Evolutionary conservation across 2,797 vertebrate species (phyloP).

Genomic region (Catamblyrhynchus diadema): DNA sequence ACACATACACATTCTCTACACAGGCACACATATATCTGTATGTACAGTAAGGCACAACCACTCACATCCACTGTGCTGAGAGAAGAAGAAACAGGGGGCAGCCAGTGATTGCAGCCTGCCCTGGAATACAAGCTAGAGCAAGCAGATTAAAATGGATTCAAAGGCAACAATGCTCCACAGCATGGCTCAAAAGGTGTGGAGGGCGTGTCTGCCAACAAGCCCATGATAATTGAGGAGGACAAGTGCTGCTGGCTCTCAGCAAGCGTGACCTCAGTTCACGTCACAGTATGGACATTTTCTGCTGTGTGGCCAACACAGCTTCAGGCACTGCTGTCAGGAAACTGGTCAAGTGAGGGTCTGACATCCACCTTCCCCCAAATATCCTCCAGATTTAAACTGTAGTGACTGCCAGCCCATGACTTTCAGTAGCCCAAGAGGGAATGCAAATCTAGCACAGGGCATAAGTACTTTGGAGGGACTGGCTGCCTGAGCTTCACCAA

Average conservation of each 20-base stretch:
- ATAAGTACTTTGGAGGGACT: neutral
- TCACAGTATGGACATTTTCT: neutral
- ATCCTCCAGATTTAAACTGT: neutral
- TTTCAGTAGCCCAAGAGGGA: neutral
- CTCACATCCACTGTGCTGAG: neutral
- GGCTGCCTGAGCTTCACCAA: neutral
- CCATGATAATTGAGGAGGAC: fast-evolving
- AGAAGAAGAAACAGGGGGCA: conserved; percentile 9
- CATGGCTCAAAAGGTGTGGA: neutral
- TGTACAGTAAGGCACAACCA: conserved; percentile 18
- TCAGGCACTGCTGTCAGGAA: neutral
- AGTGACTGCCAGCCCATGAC: neutral
- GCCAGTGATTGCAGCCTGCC: neutral
- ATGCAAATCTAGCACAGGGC: neutral
- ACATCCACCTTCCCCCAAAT: neutral
- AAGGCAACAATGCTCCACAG: neutral
- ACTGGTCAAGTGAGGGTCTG: neutral
- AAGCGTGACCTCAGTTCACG: fast-evolving
- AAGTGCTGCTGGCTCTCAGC: fast-evolving
- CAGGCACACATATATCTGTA: neutral
- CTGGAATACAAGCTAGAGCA: neutral
- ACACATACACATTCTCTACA: neutral
- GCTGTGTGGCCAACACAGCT: neutral
- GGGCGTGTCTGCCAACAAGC: neutral
- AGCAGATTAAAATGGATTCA: neutral